These are phyloP conservation scores for Oxytorus armatus DNA, from an alignment of 2,888 invertebrate genomes.

Conservation along the genomic window DNA sequence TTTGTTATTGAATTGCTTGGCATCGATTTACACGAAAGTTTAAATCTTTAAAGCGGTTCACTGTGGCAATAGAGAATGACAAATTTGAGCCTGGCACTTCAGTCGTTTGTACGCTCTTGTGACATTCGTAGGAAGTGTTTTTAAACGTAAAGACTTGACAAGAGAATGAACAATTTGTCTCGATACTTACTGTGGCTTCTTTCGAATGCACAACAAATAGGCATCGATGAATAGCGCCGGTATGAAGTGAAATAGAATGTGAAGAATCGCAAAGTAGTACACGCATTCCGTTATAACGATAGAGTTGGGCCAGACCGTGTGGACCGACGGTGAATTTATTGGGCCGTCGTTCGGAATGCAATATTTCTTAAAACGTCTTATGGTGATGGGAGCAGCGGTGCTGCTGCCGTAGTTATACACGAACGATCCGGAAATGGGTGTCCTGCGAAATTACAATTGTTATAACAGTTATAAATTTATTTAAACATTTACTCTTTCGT, in stretches of 20 bases:
- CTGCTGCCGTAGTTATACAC: conserved; percentile 95
- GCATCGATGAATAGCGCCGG: conserved; percentile 74
- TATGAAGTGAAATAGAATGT: conserved; percentile 73
- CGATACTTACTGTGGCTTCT: conserved; percentile 74
- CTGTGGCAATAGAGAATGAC: too few relatives aligned
- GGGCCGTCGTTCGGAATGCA: conserved; percentile 7
- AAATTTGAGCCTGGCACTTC: too few relatives aligned
- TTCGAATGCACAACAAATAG: conserved; percentile 66
- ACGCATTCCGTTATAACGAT: conserved; percentile 32
- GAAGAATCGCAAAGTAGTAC: conserved; percentile 61
- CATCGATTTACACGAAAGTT: too few relatives aligned
- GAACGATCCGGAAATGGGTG: conserved; percentile 77
- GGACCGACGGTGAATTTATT: conserved; percentile 59
- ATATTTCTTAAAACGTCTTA: conserved; percentile 44
- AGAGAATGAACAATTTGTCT: neutral
- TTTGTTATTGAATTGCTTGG: too few relatives aligned
- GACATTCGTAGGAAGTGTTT: neutral
- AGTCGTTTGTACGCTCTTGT: too few relatives aligned
- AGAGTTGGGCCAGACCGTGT: conserved; percentile 69
- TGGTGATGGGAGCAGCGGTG: conserved; percentile 86
- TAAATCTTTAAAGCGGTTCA: too few relatives aligned
- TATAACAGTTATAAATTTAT: neutral
- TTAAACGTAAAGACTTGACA: neutral
- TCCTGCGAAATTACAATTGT: conserved; percentile 25
- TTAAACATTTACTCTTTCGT: neutral